Percentiles rank a stretch among this genome's conserved stretches.
Evolutionary conservation across 2,113 vertebrate genomes (phyloP).

Genomic region (Apteryx owenii): DNA sequence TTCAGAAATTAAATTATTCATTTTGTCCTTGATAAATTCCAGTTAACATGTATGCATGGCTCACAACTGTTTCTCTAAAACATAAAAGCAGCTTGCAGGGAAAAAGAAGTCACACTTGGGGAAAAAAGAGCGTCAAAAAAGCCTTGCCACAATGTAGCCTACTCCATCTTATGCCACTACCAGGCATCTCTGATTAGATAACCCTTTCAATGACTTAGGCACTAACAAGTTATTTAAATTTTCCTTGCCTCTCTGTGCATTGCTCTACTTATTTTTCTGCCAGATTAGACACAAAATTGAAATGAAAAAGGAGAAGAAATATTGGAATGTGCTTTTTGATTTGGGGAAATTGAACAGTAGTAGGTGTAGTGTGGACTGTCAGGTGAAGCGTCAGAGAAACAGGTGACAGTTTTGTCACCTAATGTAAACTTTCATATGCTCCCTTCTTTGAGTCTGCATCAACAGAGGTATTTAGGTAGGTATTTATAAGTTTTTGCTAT

Average conservation of each 20-base stretch:
- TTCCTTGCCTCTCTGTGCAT: neutral
- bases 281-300: neutral
- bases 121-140: neutral
- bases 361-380: neutral
- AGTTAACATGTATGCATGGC: conserved; percentile 10
- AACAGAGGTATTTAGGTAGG: neutral
- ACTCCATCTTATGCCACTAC: conserved; percentile 12
- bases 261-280: neutral
- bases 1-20: conserved; percentile 63
- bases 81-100: neutral
- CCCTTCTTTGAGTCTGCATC: neutral
- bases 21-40: conserved; percentile 58
- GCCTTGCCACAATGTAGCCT: neutral
- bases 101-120: neutral
- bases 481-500: rapidly evolving
- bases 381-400: neutral
- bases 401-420: neutral
- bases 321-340: neutral
- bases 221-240: conserved; percentile 32
- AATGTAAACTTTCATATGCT: neutral
- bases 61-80: conserved; percentile 12
- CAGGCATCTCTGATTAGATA: conserved; percentile 39
- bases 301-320: neutral
- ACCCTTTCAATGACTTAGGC: conserved; percentile 26
- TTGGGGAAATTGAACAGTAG: neutral